Evolutionary conservation across 2,113 vertebrate species (phyloP).

Genomic region (Pelecanus crispus): DNA sequence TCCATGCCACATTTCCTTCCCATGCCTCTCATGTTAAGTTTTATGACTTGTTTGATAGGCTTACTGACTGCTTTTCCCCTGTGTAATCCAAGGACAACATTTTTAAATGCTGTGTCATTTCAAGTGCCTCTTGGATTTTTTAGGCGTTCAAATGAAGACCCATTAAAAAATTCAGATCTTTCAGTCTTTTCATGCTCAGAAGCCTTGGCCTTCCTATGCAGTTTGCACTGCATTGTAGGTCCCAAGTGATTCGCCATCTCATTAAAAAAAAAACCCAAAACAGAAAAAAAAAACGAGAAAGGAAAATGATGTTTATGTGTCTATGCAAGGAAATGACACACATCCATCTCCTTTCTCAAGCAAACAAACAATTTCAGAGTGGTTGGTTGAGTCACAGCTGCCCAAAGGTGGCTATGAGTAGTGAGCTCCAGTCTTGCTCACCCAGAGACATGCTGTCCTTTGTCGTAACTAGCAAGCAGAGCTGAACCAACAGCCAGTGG

Average conservation of each 20-base stretch:
- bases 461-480: background rate
- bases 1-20: background rate
- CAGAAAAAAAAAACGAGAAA: background rate
- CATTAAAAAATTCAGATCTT: background rate
- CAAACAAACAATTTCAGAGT: background rate
- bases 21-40: background rate
- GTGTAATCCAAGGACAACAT: background rate
- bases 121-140: background rate
- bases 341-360: background rate
- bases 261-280: background rate
- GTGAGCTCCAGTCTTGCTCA: background rate
- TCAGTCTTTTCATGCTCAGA: background rate
- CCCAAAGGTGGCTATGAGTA: background rate
- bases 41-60: background rate
- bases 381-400: background rate
- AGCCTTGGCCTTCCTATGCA: background rate
- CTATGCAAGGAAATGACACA: background rate
- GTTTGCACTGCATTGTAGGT: background rate
- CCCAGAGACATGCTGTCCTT: background rate
- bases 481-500: background rate
- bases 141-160: background rate
- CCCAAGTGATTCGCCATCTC: background rate
- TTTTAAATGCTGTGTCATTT: background rate
- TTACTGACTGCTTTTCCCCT: background rate
- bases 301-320: background rate